Base-by-base conservation (phyloP, 2,797 vertebrate species). In the Chelmon rostratus region DNA sequence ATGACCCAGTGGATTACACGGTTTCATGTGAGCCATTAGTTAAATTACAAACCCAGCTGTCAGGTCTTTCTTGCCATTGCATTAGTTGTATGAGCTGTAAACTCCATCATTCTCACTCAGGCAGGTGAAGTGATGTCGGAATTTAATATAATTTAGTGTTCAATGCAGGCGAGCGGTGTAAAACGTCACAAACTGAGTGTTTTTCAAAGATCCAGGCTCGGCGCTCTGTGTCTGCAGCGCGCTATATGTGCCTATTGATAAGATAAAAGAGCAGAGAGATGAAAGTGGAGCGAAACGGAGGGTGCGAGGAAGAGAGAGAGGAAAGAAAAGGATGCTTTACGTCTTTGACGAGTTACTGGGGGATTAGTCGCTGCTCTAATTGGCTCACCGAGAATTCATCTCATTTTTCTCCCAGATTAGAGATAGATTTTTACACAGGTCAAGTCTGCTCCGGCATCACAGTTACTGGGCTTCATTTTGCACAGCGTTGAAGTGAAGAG, bases 321-420 rank as follows among this genome's bases (percentile, higher is more conserved):
- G 49, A 70, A 82, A 74, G 64, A 79, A 76, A 79, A 37, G 71
- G 83, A 86, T 86, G 84, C 75, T 83, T 89, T 86, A 72, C 68
- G 62, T 88, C 92, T 91, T 79, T 77, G 76, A 77, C 18, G 84
- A 83, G 92, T 93, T 92, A 90, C 88, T 79, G 81, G 79, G 84
- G 90, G 91, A 95, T 95, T 94, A 92, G 90, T 81, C 49, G 82
- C 73, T 53, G 73, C 90, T 92, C 88, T 93, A 94, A 94, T 94
- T 94, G 91, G 90, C 89, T 93, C 83, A 75, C 81, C 8, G 74
- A 91, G 88, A 91, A 95, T 93, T 92, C 86, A 88, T 92, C 89
- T 90, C 69, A 75, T 80, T 93, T 91, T 93, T 84, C 83, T 84
- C 84, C 78, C 86, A 93, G 90, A 93, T 92, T 92, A 90, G 83